Evolutionary conservation across 2,113 vertebrate species (phyloP), one percentile per base, ranked within the genome.

Genomic region (Microcebus ravelobensis): DNA sequence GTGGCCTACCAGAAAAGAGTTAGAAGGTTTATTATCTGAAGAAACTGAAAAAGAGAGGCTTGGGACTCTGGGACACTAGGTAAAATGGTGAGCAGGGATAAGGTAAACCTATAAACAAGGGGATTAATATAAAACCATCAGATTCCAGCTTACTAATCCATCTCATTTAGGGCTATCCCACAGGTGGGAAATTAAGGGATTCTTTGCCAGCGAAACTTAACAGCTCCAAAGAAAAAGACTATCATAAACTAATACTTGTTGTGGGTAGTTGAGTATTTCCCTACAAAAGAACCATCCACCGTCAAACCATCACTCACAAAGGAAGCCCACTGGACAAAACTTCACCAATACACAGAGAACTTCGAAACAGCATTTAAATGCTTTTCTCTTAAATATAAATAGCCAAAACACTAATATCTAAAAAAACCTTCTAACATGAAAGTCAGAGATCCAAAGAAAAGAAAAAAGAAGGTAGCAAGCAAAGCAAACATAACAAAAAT

Each of bases 131-230:
- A 82, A 76, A 96, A 57, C 3, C 27, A 10, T 45, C 11, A 50
- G 20, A 14, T 48, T 50, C 17, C 59, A 89, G 27, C 6, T n/a
- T 74, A 36, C 73, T 76, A 81, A 13, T 36, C 63, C 4, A 52
- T 61, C 57, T 81, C n/a, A 55, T 18, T 74, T 84, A 70, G 29
- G 18, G 59, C 27, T 73, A 84, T 39, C 61, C 21, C 36, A 87
- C 63, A 94, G 31, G 23, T 57, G n/a, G 59, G 20, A 82, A 70
- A 76, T 31, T 6, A 71, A 84, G 65, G 48, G 36, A n/a, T 73
- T 91, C 23, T 82, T 95, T 87, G 57, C 57, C 90, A 18, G 48
- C 95, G 42, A 95, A 93, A 90, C 42, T 80, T 50, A 90, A 77
- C 13, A 86, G 36, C 27, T 88, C 15, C 63, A 80, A 80, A 86